A percentile compares a stretch with the other conserved stretches of the same genome.
Evolutionary conservation across 2,888 invertebrate genomes (phyloP).

Genomic region (Macrosoma leucophasiata): DNA sequence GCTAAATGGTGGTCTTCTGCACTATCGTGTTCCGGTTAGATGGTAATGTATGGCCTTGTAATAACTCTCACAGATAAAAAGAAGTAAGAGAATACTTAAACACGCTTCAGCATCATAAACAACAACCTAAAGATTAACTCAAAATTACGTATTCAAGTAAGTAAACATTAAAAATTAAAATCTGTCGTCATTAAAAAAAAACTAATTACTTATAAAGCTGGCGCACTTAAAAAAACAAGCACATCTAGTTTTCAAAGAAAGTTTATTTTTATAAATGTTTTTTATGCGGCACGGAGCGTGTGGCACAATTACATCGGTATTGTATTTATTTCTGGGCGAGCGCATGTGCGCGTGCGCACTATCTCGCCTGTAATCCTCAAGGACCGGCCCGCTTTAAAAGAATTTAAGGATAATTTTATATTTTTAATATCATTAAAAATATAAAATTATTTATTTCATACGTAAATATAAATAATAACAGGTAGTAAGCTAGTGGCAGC

Average conservation of each 20-base stretch:
- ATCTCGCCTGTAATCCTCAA: constrained; percentile 31
- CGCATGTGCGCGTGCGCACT: constrained; percentile 59
- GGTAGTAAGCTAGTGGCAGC: no score
- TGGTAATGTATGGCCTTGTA: no score
- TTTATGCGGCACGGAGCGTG: constrained; percentile 49
- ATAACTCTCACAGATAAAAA: no score
- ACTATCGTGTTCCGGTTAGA: no score
- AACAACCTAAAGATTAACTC: neutral
- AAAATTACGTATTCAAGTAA: neutral
- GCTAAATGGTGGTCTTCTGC: no score
- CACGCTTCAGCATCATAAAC: no score
- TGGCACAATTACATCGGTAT: constrained; percentile 70
- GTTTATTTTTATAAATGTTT: constrained; percentile 64
- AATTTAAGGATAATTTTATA: no score
- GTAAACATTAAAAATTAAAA: neutral
- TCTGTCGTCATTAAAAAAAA: neutral
- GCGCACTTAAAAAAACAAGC: constrained; percentile 22
- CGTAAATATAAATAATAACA: no score
- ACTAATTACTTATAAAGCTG: neutral
- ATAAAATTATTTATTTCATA: constrained; percentile 1
- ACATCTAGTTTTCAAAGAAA: constrained; percentile 53
- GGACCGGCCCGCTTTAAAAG: constrained; percentile 31
- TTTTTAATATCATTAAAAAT: neutral
- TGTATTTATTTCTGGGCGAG: constrained; percentile 65
- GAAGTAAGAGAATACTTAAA: no score